A percentile compares a stretch with the other conserved stretches of the same genome.
These are phyloP conservation scores for Psittacara wagleri DNA, from an alignment of 2,113 vertebrate species.

Conservation along the genomic window DNA sequence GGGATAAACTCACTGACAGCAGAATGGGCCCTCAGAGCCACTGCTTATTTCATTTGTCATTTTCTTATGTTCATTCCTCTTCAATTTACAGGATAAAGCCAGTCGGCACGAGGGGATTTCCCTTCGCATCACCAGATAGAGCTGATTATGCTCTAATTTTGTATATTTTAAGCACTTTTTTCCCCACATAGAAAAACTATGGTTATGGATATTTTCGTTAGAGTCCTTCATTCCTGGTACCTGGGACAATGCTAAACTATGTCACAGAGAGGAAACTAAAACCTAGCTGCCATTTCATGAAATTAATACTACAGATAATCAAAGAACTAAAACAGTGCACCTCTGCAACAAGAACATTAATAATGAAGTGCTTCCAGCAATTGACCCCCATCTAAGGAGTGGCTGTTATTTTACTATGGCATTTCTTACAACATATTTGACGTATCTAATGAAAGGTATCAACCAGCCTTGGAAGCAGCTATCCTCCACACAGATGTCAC, in stretches of 20 bases:
- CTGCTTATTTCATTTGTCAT: not conserved
- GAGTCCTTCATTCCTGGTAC: not conserved
- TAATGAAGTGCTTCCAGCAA: not conserved
- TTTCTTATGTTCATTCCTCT: not conserved
- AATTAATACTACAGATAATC: not conserved
- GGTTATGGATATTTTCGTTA: not conserved
- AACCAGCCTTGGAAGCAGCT: not conserved
- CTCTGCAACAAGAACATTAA: not conserved
- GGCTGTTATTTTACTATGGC: not conserved
- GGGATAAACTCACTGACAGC: not conserved
- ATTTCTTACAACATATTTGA: not conserved
- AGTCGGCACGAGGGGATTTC: not conserved
- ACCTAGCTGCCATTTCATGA: not conserved
- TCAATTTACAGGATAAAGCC: not conserved
- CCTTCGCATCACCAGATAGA: not conserved
- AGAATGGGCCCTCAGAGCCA: rapidly evolving
- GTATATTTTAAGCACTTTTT: not conserved
- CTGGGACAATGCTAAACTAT: not conserved
- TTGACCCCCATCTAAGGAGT: not conserved
- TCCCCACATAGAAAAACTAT: not conserved
- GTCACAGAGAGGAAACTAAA: not conserved
- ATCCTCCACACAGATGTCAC: not conserved
- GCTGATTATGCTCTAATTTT: not conserved
- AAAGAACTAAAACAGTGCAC: not conserved
- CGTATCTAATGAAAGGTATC: not conserved